Conservation (phyloP, 1,140 invertebrate genomes). For the Magallana angulata region DNA sequence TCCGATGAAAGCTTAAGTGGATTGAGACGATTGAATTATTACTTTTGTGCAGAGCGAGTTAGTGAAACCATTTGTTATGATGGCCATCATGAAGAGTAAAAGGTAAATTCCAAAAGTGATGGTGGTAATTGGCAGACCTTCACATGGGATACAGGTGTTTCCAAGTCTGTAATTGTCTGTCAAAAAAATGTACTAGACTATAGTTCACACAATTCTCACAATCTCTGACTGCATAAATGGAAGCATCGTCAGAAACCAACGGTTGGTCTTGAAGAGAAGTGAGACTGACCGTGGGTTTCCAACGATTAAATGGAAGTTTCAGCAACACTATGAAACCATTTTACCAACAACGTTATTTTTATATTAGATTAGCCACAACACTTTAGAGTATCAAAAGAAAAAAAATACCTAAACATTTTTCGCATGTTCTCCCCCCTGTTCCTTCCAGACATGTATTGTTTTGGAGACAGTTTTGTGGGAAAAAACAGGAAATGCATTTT, state of each 20-base stretch:
- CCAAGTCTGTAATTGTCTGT: constrained; percentile 35
- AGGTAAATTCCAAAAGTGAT: constrained; percentile 41
- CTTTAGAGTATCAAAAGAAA: no score
- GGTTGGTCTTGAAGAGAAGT: no score
- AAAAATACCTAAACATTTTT: constrained; percentile 22
- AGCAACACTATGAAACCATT: no score
- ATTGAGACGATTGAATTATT: background rate
- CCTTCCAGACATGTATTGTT: constrained; percentile 44
- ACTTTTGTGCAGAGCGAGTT: constrained; percentile 45
- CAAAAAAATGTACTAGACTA: background rate
- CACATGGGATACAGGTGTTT: constrained; percentile 34
- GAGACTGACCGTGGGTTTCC: no score
- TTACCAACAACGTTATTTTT: no score
- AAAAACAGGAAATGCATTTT: constrained; percentile 32
- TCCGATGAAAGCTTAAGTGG: background rate
- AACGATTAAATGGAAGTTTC: no score
- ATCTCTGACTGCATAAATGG: no score
- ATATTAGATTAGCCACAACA: no score
- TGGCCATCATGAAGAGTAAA: constrained; percentile 18
- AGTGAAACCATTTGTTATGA: constrained; percentile 34
- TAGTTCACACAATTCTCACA: no score
- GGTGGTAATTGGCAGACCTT: constrained; percentile 5
- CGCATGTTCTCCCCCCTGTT: constrained; percentile 20
- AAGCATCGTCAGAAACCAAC: no score
- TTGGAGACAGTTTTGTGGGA: constrained; percentile 45